Percentiles rank a stretch among this genome's conserved stretches.
These are phyloP conservation scores for Cygnus atratus DNA, from an alignment of 2,113 vertebrate genomes.

Conservation along the genomic window DNA sequence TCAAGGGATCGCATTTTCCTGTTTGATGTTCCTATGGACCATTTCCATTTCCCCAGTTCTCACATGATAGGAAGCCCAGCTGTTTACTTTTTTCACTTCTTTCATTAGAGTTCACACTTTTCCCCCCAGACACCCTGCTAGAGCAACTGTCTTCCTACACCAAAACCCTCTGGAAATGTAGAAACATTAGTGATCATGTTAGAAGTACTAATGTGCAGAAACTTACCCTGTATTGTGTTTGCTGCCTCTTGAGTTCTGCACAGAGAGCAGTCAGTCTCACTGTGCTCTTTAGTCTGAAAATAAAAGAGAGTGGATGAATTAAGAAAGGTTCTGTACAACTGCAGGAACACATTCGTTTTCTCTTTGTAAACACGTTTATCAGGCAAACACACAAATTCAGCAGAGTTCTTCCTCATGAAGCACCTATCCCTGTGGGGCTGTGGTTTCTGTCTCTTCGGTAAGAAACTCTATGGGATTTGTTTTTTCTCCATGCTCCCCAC, in stretches of 20 bases:
- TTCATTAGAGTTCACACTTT: conserved; percentile 56
- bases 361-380: background rate
- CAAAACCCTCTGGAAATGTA: conserved; percentile 41
- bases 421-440: fast-evolving
- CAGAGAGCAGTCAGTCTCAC: background rate
- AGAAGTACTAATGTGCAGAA: conserved; percentile 41
- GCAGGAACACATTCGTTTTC: background rate
- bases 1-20: background rate
- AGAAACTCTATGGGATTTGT: background rate
- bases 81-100: conserved; percentile 61
- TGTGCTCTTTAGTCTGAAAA: background rate
- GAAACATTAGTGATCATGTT: conserved; percentile 54
- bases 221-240: background rate
- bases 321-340: background rate
- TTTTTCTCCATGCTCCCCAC: background rate
- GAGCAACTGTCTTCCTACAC: conserved; percentile 37
- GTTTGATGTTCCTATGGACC: background rate
- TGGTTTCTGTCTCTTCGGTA: background rate
- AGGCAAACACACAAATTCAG: background rate
- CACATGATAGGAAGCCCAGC: background rate
- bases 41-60: conserved; percentile 10
- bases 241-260: background rate
- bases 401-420: background rate
- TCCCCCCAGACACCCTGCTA: conserved; percentile 6
- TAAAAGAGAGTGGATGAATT: background rate